phyloP scores from a whole-genome alignment of 2,797 vertebrate species.

The Bucorvus abyssinicus region DNA sequence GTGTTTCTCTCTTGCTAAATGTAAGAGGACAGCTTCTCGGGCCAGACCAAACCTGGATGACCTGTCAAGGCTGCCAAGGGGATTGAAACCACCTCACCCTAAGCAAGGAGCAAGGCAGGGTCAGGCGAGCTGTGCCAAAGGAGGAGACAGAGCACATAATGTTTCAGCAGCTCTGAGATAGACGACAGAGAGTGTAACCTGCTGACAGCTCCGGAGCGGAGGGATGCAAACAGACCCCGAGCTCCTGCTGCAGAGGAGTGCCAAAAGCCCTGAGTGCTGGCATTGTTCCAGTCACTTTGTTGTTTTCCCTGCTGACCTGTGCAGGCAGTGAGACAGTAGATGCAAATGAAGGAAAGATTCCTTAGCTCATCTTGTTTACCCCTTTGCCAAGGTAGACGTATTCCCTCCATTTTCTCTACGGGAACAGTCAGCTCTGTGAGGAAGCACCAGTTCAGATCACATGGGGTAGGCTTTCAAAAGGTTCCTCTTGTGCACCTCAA shows the following conservation, averaged over 20 bases:
- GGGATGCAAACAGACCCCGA: background rate
- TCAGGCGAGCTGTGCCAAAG: background rate
- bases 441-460: background rate
- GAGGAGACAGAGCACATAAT: background rate
- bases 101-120: conserved; percentile 19
- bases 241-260: background rate
- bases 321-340: background rate
- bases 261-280: background rate
- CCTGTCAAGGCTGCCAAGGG: fast-evolving
- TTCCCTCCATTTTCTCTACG: background rate
- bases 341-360: background rate
- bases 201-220: background rate
- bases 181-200: background rate
- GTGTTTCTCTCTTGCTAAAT: background rate
- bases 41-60: background rate
- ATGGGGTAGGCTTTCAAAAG: background rate
- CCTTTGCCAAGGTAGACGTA: background rate
- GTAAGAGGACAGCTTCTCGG: conserved; percentile 3
- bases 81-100: background rate
- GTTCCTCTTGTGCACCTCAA: background rate
- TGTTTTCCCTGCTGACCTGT: background rate
- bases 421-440: background rate
- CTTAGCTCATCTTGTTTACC: background rate
- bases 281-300: background rate
- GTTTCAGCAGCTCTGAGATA: conserved; percentile 25